Evolutionary conservation across 2,888 invertebrate genomes (phyloP).

Genomic region (Rutpela maculata): DNA sequence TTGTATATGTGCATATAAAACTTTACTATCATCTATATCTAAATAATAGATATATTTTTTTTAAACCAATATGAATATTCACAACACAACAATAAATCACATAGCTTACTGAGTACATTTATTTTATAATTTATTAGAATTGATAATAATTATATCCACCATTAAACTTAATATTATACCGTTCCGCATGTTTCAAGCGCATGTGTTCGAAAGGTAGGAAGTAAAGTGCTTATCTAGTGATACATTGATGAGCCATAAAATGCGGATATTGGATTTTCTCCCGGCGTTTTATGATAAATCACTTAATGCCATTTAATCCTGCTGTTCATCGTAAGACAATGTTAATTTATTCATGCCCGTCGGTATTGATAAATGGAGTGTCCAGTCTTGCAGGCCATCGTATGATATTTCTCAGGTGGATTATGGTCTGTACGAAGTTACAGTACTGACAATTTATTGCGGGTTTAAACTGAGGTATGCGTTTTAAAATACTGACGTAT

Average conservation of each 20-base stretch:
- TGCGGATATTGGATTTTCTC: conserved; percentile 69
- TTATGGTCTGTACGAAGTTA: conserved; percentile 51
- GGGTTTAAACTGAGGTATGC: conserved; percentile 54
- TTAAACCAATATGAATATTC: too few relatives aligned
- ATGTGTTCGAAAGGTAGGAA: conserved; percentile 23
- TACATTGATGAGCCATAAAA: conserved; percentile 63
- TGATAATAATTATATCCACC: not conserved
- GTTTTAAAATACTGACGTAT: conserved; percentile 42
- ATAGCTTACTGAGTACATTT: not conserved
- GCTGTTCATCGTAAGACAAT: conserved; percentile 68
- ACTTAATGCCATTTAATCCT: conserved; percentile 69
- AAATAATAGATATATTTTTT: too few relatives aligned
- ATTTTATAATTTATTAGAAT: conserved; percentile 20
- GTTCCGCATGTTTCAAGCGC: not conserved
- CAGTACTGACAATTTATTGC: conserved; percentile 52
- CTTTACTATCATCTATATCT: too few relatives aligned
- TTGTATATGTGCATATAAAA: too few relatives aligned
- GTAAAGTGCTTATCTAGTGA: conserved; percentile 49
- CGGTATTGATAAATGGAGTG: conserved; percentile 70
- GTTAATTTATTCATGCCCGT: conserved; percentile 70
- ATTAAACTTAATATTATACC: conserved; percentile 5
- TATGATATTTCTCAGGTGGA: conserved; percentile 62
- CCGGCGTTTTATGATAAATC: conserved; percentile 69
- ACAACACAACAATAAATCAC: not conserved
- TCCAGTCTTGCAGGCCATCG: conserved; percentile 62